Base-by-base conservation (phyloP, 2,888 invertebrate genomes). In the Cloeon dipterum region DNA sequence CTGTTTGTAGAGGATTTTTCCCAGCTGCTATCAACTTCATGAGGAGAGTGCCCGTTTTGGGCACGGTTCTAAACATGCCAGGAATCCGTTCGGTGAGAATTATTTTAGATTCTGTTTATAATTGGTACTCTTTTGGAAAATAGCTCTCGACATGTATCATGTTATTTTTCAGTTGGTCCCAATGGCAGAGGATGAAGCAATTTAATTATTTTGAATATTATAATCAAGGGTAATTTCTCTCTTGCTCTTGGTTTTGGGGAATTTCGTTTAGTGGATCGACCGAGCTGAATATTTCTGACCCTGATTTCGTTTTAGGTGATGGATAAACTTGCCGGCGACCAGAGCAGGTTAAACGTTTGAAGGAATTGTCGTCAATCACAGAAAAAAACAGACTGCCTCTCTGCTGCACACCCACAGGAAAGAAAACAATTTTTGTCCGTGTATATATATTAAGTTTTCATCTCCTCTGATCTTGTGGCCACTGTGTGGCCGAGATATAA, bases 11-110 rank as follows among this genome's bases (percentile, higher is more conserved):
- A 60, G 94, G 94, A 18, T 96, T 98, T 61, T 72, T 98, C 57
- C 96, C 96, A 16, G 88, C 91, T 5, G 93, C 86, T 26, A 69
- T 98, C 26, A 93, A 93, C 56, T 94, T 98, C 59, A 59, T 98
- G 45, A 66, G 93, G 50, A 71, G 91, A 58, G 75, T 98, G 42
- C 96, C 98, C 37, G 65, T 94, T 5, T 54, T 98, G 40, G 93
- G 94, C 13, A 75, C 77, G 7, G 49, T 98, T 44, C 66, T 96
- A 33, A 86, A 75, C 58, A 63, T 94, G 49, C 91, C 96, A 21
- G 75, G 86, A 40, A 76, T 96, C 46, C 73, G 82, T 62, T 72
- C 75, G 60, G 76, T 81, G 63, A 62, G 73, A 68, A 13, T 23
- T 7, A n/a, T n/a, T n/a, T n/a, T 20, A 11, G 16, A 14, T n/a